Evolutionary conservation across 2,113 vertebrate species (phyloP).

Genomic region (Chamaetylas fuelleborni): DNA sequence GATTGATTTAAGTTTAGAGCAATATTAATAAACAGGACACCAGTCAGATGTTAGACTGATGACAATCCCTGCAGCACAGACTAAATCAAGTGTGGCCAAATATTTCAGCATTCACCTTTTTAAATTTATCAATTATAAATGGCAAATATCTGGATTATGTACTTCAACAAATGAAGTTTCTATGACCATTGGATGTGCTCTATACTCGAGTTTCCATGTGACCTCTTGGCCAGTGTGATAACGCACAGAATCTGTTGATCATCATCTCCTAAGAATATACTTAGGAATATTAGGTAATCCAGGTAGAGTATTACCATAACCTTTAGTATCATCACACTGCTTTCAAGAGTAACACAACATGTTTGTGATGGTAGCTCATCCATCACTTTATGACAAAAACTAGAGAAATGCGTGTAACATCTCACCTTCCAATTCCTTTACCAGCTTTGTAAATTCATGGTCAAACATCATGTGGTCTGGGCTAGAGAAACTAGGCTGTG

Average conservation of each 20-base stretch:
- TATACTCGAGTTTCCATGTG: fast-evolving
- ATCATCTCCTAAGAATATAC: too few species aligned
- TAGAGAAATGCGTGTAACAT: background rate
- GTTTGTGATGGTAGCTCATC: background rate
- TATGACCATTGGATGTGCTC: fast-evolving
- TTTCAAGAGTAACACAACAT: background rate
- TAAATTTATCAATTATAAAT: background rate
- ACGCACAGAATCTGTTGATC: background rate
- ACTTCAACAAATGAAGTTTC: background rate
- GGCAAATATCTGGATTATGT: fast-evolving
- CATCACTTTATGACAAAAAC: background rate
- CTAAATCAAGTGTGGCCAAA: background rate
- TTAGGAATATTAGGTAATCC: background rate
- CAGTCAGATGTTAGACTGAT: background rate
- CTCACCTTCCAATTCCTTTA: conserved; percentile 97
- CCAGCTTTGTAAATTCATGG: conserved; percentile 96
- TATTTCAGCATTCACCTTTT: background rate
- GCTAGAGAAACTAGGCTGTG: conserved; percentile 88
- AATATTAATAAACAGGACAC: background rate
- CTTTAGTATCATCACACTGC: background rate
- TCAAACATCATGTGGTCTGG: conserved; percentile 98
- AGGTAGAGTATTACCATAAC: background rate
- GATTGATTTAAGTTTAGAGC: background rate
- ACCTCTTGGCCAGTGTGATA: background rate
- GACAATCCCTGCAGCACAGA: background rate